Evolutionary conservation across 2,797 vertebrate genomes (phyloP).

Genomic region (Eidolon dupreanum): DNA sequence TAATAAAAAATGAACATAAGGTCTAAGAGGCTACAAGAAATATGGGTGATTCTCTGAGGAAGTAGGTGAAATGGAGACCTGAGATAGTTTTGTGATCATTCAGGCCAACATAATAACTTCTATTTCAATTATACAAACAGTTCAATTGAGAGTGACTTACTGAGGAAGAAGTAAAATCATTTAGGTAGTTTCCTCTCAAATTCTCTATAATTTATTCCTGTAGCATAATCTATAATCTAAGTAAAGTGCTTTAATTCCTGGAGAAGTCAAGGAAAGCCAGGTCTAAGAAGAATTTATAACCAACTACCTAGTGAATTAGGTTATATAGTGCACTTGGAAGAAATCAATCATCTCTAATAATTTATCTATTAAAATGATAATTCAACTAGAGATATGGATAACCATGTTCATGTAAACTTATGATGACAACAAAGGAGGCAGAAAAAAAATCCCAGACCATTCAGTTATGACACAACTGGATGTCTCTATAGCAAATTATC

Average conservation of each 20-base stretch:
- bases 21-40: neutral
- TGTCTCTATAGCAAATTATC: neutral
- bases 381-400: neutral
- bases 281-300: neutral
- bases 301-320: neutral
- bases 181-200: neutral
- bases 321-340: neutral
- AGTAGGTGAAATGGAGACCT: neutral
- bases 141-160: neutral
- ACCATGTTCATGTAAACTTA: neutral
- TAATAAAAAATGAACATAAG: neutral
- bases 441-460: neutral
- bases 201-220: neutral
- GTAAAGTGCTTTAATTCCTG: neutral
- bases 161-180: neutral
- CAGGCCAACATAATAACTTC: neutral
- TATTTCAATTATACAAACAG: neutral
- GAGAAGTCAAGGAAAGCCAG: neutral
- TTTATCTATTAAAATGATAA: neutral
- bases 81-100: neutral
- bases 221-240: neutral
- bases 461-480: neutral
- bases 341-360: neutral
- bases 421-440: neutral
- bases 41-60: neutral